Base-by-base conservation (phyloP, 2,797 vertebrate genomes). In the Sebastes jordani region DNA sequence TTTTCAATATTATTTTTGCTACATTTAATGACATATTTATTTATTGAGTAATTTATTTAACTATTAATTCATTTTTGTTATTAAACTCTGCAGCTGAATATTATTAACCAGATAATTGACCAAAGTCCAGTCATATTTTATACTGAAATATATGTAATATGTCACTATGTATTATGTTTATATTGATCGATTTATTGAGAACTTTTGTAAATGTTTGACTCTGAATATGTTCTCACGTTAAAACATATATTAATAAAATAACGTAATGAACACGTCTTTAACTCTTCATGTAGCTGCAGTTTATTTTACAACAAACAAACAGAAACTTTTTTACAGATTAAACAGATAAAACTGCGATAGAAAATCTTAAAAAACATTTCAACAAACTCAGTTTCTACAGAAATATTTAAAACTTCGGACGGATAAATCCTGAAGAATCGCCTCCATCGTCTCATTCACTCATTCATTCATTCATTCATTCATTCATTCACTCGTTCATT, bases 291-390 rank as follows among this genome's bases (percentile, higher is more conserved):
- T 8, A 32, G 64, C 46, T 49, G 68, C 23, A 49, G 25, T 76
- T 72, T 81, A 71, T 71, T 71, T 32, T 58, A 2, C 29, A 71
- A 55, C 67, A 52, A 30, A 55, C 67, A 52, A 30, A 46, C 62
- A 34, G 10, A 62, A 9, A 22, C 11, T 14, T 56, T 36, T 67
- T 14, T 62, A 1, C 29, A 3, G 20, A 49, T 66, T 38, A 76
- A 82, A 73, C 29, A 52, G 11, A 42, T 68, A 49, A 23, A 77
- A 81, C 56, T 2, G 7, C 7, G 7, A 61, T 86, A 83, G 1
- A 83, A 81, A 83, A 80, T 6, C 7, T 74, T 58, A 59, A 80
- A 83, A 83, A 81, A 38, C 27, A 1, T 62, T 49, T 68, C 18
- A 66, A 7, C 16, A 3, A 30, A 52, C 25, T 67, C 38, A 11